phyloP scores from a whole-genome alignment of 2,888 invertebrate genomes.

The Pemphredon lugubris region DNA sequence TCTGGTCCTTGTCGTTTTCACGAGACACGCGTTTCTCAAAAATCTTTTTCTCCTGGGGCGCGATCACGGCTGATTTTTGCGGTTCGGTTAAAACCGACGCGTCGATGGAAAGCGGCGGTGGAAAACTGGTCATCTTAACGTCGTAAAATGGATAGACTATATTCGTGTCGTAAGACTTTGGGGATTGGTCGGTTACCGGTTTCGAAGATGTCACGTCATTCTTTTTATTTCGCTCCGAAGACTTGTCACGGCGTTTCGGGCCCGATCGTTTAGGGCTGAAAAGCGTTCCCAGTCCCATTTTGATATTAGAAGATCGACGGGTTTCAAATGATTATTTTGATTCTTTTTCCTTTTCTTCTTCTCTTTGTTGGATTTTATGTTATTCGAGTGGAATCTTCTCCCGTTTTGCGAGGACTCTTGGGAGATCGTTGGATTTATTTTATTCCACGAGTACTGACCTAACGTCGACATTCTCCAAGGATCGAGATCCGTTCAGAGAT shows the following conservation, averaged over 20 bases:
- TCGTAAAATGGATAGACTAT: conserved; percentile 23
- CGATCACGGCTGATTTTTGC: neutral
- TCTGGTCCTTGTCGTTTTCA: neutral
- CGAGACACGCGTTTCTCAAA: neutral
- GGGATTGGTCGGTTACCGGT: neutral
- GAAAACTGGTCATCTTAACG: conserved; percentile 34
- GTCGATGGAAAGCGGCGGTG: conserved; percentile 26
- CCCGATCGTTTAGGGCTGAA: conserved; percentile 1
- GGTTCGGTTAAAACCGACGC: conserved; percentile 23
- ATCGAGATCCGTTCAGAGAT: neutral
- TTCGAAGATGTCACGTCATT: neutral
- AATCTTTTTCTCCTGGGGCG: neutral
- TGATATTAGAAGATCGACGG: neutral
- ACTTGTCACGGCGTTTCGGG: neutral
- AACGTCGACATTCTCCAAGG: conserved; percentile 38
- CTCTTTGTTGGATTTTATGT: conserved; percentile 1
- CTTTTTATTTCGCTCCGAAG: neutral
- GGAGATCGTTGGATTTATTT: neutral
- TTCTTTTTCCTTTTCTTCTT: conserved; percentile 17
- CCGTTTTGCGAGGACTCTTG: neutral
- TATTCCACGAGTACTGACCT: neutral
- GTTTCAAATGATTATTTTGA: neutral
- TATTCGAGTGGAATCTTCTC: neutral
- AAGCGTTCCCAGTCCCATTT: conserved; percentile 29
- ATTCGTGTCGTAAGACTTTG: conserved; percentile 3